These are phyloP conservation scores for Halocynthia aurantium DNA, from an alignment of 23 tunicate genomes.

Conservation along the genomic window DNA sequence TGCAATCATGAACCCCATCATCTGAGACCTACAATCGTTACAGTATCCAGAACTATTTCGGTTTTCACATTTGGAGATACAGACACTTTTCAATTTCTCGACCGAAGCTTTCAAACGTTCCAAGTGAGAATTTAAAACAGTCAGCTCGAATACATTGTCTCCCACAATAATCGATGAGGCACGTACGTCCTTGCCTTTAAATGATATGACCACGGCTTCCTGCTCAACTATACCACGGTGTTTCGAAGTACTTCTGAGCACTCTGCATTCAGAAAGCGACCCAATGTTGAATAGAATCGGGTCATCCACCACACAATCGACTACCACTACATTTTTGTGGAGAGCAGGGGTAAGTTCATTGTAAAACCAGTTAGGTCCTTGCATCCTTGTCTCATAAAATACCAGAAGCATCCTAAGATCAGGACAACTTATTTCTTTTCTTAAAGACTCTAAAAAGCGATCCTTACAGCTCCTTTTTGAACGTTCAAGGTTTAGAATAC, in stretches of 20 bases:
- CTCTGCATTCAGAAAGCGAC: background rate
- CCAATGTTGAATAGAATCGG: background rate
- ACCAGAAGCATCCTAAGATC: too few relatives aligned
- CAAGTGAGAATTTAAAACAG: background rate
- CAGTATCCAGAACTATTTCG: constrained; percentile 7
- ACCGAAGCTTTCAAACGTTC: constrained; percentile 2
- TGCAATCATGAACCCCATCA: constrained; percentile 12
- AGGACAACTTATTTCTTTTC: too few relatives aligned
- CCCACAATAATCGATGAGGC: constrained; percentile 1
- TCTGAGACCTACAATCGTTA: constrained; percentile 1
- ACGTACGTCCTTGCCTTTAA: constrained; percentile 10
- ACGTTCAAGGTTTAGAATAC: too few relatives aligned
- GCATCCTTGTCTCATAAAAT: too few relatives aligned
- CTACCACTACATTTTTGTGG: background rate
- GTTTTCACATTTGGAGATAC: background rate
- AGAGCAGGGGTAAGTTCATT: background rate
- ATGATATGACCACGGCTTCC: constrained; percentile 8
- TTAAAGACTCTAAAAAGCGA: too few relatives aligned
- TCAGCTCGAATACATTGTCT: background rate
- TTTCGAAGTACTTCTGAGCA: background rate
- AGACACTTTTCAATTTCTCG: background rate
- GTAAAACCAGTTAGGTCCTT: background rate
- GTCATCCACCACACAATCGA: background rate
- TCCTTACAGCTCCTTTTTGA: too few relatives aligned
- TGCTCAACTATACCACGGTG: background rate